phyloP scores from a whole-genome alignment of 2,797 vertebrate species.

The Danio choprae region DNA sequence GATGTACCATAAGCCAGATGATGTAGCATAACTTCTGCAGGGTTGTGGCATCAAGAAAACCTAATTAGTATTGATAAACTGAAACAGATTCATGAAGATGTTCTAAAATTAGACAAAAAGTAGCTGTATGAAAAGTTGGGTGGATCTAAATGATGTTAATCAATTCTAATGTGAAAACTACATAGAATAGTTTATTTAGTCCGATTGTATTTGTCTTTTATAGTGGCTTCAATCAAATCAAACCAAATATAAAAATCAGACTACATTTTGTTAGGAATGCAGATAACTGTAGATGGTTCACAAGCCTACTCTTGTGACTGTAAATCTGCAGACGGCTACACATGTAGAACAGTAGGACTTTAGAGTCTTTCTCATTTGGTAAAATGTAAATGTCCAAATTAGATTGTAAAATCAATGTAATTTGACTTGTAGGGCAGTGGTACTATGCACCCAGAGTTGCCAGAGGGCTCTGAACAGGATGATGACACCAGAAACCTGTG shows the following conservation, averaged over 20 bases:
- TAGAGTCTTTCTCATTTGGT: not conserved
- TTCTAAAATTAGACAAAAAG: too few relatives aligned
- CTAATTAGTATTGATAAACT: too few relatives aligned
- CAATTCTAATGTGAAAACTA: too few relatives aligned
- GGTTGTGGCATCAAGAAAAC: too few relatives aligned
- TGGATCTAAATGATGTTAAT: too few relatives aligned
- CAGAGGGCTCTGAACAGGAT: conserved; percentile 13
- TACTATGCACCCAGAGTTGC: conserved; percentile 14
- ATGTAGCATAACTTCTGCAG: too few relatives aligned
- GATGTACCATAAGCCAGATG: too few relatives aligned
- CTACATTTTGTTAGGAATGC: too few relatives aligned
- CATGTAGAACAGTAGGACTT: not conserved
- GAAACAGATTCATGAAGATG: too few relatives aligned
- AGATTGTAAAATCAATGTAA: not conserved
- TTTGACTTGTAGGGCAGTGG: not conserved
- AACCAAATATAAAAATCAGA: not conserved
- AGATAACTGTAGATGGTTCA: not conserved
- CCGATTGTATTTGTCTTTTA: not conserved
- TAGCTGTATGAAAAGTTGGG: too few relatives aligned
- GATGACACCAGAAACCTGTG: conserved; percentile 23
- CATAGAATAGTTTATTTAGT: not conserved
- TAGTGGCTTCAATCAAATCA: not conserved
- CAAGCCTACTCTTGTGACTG: not conserved
- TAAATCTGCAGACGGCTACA: not conserved
- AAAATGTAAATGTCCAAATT: not conserved